A percentile compares a stretch with the other conserved stretches of the same genome.
Evolutionary conservation across 2,113 vertebrate species (phyloP).

Genomic region (Illadopsis cleaveri): DNA sequence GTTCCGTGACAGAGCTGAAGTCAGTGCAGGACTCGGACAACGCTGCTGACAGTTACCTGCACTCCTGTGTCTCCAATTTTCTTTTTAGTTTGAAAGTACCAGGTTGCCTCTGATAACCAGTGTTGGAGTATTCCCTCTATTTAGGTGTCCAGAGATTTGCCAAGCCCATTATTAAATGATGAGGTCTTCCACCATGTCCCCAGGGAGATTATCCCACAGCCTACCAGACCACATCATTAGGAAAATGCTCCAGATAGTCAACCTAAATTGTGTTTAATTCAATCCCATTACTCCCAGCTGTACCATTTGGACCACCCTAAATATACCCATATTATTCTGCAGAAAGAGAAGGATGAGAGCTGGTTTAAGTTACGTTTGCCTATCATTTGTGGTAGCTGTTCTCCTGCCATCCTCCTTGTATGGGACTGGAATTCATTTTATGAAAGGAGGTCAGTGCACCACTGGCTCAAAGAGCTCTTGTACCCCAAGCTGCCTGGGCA

Average conservation of each 20-base stretch:
- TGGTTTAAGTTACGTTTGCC: constrained; percentile 52
- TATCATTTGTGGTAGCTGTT: constrained; percentile 55
- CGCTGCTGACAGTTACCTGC: not conserved
- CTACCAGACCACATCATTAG: constrained; percentile 46
- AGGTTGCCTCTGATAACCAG: not conserved
- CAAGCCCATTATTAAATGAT: constrained; percentile 57
- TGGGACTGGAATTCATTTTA: not conserved
- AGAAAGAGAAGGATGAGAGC: constrained; percentile 33
- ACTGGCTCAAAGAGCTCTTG: constrained; percentile 45
- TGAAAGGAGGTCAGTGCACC: constrained; percentile 42
- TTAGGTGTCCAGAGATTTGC: constrained; percentile 51
- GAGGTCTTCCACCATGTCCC: constrained; percentile 50
- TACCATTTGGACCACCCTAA: constrained; percentile 61
- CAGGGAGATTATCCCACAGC: constrained; percentile 49
- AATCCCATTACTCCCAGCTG: constrained; percentile 59
- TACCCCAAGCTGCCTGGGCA: not conserved
- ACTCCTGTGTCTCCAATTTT: not conserved
- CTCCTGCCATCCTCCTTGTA: constrained; percentile 30
- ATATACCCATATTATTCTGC: not conserved
- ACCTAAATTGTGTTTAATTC: constrained; percentile 54
- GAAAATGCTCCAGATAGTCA: constrained; percentile 49
- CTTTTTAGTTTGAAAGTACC: not conserved
- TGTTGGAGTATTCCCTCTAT: not conserved
- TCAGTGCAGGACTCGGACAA: not conserved
- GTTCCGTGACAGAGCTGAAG: not conserved